Conservation (phyloP, 2,888 invertebrate genomes). For the Eristalinus aeneus region DNA sequence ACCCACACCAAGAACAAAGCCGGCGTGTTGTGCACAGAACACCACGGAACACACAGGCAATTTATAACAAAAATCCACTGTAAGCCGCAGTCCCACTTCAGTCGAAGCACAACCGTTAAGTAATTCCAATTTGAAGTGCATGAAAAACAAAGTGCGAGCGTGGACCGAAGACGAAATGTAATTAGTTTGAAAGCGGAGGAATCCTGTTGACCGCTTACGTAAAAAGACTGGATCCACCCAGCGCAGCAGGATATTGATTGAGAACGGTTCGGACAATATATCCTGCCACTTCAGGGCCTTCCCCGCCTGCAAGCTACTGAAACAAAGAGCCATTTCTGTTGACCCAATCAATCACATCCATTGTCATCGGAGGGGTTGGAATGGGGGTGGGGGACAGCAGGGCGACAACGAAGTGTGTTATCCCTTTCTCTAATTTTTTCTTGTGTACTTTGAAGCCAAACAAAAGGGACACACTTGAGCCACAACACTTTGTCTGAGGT, state of each 20-base stretch:
- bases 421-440: not conserved
- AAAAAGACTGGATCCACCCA: constrained; percentile 6
- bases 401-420: not conserved
- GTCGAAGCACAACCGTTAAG: constrained; percentile 26
- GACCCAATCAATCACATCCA: constrained; percentile 53
- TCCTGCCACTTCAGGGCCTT: not conserved
- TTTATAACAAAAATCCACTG: not conserved
- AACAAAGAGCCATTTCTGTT: constrained; percentile 3
- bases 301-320: not conserved
- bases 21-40: not conserved
- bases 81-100: not conserved
- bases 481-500: constrained; percentile 13
- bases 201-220: constrained; percentile 18
- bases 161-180: constrained; percentile 28
- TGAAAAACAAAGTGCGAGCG: not conserved
- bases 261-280: constrained; percentile 19
- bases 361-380: constrained; percentile 11
- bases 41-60: not conserved
- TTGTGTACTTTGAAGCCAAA: not conserved
- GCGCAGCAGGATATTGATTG: constrained; percentile 30
- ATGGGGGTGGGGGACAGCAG: not conserved
- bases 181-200: constrained; percentile 48
- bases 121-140: constrained; percentile 36
- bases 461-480: not conserved
- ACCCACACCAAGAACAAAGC: not conserved